Percentiles rank a stretch among this genome's conserved stretches.
Evolutionary conservation across 2,113 vertebrate genomes (phyloP).

Genomic region (Gymnobelideus leadbeateri): DNA sequence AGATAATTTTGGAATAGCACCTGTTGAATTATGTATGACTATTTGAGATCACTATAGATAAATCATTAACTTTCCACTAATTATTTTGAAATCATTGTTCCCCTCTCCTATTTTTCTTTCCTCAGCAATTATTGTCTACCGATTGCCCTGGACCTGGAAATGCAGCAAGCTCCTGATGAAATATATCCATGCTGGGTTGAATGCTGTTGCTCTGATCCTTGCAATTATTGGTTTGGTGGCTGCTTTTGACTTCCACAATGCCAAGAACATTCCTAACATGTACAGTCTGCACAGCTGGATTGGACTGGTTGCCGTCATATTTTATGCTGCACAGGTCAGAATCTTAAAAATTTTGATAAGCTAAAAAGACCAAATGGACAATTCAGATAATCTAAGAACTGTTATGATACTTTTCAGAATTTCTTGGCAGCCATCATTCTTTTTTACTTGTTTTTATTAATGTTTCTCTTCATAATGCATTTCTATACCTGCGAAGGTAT

Average conservation of each 20-base stretch:
- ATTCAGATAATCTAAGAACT: neutral
- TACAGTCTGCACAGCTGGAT: slow-evolving; percentile 99
- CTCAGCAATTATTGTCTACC: slow-evolving; percentile 90
- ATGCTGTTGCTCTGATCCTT: slow-evolving; percentile 88
- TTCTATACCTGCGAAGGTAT: neutral
- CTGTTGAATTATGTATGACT: neutral
- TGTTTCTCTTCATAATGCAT: slow-evolving; percentile 19
- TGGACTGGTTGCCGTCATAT: slow-evolving; percentile 89
- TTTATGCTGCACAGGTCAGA: slow-evolving; percentile 92
- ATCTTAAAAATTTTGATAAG: slow-evolving; percentile 65
- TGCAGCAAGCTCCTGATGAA: slow-evolving; percentile 96
- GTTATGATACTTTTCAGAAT: slow-evolving; percentile 24
- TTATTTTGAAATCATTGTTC: neutral
- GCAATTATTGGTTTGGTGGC: slow-evolving; percentile 90
- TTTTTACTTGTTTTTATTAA: neutral
- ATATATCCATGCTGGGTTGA: slow-evolving; percentile 93
- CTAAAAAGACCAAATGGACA: slow-evolving; percentile 43
- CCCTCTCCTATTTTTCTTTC: slow-evolving; percentile 59
- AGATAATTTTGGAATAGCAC: neutral
- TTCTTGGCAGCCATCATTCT: slow-evolving; percentile 6
- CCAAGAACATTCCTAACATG: slow-evolving; percentile 92
- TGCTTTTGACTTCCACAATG: slow-evolving; percentile 94
- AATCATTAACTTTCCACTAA: neutral
- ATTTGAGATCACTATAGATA: neutral
- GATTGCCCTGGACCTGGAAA: slow-evolving; percentile 97